Base-by-base conservation (phyloP, 1,140 invertebrate species). In the Anastrepha ludens region DNA sequence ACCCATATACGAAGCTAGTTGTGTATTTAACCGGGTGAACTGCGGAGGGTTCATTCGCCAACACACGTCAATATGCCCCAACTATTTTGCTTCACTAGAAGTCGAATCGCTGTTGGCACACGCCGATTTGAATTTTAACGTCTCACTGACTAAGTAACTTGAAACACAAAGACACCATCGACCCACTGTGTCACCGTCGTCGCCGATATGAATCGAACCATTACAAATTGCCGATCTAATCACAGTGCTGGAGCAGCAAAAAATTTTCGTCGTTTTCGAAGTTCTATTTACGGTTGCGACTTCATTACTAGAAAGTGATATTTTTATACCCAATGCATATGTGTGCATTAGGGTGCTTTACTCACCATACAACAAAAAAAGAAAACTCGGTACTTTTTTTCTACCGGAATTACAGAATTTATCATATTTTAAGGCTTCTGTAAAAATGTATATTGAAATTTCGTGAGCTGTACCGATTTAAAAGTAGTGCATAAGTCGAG, bases 191-290 rank as follows among this genome's bases (percentile, higher is more conserved):
- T 47, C 70, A 74, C 70, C 3, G 89, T 70, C 64, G 90, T 91
- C n/a, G 90, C 87, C 90, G 90, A 91, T 90, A 90, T 88, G 89
- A 91, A 92, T 91, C 91, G 91, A 92, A 90, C 85, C 91, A 90
- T 91, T 89, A 89, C 89, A 90, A 92, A 92, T 92, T 90, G 89
- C 87, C 89, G 89, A 92, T 92, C 91, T 91, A 92, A 92, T 92
- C 91, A 89, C 65, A 89, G 86, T 64, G 62, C 29, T 74, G 41
- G n/a, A 50, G 47, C 62, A 47, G 20, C 41, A 64, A 64, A 64
- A n/a, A 59, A 5, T n/a, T 55, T 81, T 55, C 20, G n/a, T 39
- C 13, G 47, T 81, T 81, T 81, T 55, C 74, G 74, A 58, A 81
- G 74, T 81, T 81, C 74, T 58, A 81, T 81, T 44, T 74, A 44